Conservation (phyloP, 2,113 vertebrate species). For the Blennius ocellaris region DNA sequence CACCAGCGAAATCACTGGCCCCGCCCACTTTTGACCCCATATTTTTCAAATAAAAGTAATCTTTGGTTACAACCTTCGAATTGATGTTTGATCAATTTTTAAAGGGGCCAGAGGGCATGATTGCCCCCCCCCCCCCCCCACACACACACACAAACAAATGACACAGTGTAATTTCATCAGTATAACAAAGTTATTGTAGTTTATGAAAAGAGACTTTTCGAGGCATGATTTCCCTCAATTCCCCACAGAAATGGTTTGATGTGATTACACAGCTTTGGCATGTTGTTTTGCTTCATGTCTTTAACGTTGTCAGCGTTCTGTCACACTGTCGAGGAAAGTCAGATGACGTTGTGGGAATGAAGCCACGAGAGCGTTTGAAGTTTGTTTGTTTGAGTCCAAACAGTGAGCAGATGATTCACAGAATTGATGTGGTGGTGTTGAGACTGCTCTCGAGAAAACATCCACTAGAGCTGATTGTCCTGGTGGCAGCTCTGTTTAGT, state of each 20-base stretch:
- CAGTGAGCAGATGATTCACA: conserved; percentile 49
- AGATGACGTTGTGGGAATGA: conserved; percentile 48
- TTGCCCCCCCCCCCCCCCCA: no score
- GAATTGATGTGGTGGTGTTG: conserved; percentile 56
- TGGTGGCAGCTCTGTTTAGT: conserved; percentile 66
- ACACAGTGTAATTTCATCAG: neutral
- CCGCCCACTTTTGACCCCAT: no score
- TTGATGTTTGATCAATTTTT: no score
- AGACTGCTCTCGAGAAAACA: conserved; percentile 66
- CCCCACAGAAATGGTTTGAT: neutral
- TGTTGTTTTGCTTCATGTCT: neutral
- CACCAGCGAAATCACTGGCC: no score
- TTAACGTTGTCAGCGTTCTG: conserved; percentile 18
- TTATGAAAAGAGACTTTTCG: neutral
- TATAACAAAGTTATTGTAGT: neutral
- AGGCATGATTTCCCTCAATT: neutral
- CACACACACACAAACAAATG: no score
- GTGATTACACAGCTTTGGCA: neutral
- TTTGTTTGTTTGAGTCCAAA: conserved; percentile 52
- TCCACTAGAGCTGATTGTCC: conserved; percentile 69
- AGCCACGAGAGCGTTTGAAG: conserved; percentile 60
- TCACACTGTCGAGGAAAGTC: conserved; percentile 20
- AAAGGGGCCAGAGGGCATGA: no score
- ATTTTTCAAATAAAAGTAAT: no score
- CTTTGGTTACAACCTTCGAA: no score